A percentile compares a stretch with the other conserved stretches of the same genome.
These are phyloP conservation scores for Pandemis heparana DNA, from an alignment of 2,888 invertebrate species.

Conservation along the genomic window DNA sequence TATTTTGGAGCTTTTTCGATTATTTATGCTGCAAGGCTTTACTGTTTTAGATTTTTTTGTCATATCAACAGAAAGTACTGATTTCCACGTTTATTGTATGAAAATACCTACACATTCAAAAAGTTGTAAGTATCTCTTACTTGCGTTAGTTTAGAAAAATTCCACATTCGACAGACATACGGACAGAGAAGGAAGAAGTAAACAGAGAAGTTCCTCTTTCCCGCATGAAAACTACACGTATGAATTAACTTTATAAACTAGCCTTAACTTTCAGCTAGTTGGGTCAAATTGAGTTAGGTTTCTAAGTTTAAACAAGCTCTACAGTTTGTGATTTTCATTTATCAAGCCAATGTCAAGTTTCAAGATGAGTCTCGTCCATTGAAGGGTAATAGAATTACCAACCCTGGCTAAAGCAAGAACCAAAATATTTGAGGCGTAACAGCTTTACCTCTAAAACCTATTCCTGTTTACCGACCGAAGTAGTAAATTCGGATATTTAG, in stretches of 20 bases:
- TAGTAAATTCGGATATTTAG: not conserved
- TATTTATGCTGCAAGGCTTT: too few relatives aligned
- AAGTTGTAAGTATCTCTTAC: too few relatives aligned
- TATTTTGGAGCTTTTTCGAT: too few relatives aligned
- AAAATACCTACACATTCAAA: too few relatives aligned
- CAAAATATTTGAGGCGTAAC: not conserved
- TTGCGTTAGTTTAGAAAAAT: too few relatives aligned
- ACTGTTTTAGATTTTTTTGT: too few relatives aligned
- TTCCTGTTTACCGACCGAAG: not conserved
- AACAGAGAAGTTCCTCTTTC: too few relatives aligned
- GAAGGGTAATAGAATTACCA: not conserved
- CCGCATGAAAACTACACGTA: not conserved
- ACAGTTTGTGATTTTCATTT: conserved; percentile 3
- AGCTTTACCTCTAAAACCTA: conserved; percentile 13
- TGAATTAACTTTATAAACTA: not conserved
- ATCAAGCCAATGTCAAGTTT: conserved; percentile 16
- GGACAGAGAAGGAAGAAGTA: too few relatives aligned
- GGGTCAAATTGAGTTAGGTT: not conserved
- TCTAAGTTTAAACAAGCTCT: not conserved
- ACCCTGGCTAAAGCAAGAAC: not conserved
- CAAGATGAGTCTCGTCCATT: not conserved
- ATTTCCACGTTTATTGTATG: too few relatives aligned
- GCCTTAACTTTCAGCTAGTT: not conserved
- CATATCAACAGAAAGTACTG: too few relatives aligned
- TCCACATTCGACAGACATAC: too few relatives aligned